Conservation (phyloP, 2,113 vertebrate species). For the Chaenocephalus aceratus region DNA sequence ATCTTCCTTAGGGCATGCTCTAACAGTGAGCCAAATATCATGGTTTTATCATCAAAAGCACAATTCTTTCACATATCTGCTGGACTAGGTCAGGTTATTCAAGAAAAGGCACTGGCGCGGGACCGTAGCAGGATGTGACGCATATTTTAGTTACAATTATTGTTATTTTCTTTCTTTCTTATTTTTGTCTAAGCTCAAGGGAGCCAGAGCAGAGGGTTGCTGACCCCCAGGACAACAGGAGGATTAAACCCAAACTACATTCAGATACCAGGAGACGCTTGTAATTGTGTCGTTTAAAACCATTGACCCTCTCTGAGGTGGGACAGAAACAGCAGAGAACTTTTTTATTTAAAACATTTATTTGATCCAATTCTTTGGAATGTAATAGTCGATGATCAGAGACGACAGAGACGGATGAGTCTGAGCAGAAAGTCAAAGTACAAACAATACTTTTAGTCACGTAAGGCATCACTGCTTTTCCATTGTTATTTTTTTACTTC, state of each 20-base stretch:
- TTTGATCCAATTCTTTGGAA: conserved; percentile 85
- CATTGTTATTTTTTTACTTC: conserved; percentile 35
- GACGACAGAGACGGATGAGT: conserved; percentile 74
- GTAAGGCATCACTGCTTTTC: conserved; percentile 75
- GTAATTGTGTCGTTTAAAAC: not conserved
- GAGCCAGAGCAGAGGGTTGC: too few species aligned
- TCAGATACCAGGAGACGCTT: not conserved
- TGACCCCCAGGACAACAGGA: not conserved
- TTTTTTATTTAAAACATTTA: conserved; percentile 82
- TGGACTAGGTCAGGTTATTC: too few species aligned
- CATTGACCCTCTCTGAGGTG: accelerated
- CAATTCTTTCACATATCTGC: too few species aligned
- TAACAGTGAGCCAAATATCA: too few species aligned
- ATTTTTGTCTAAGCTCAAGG: too few species aligned
- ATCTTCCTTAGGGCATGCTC: too few species aligned
- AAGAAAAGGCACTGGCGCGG: too few species aligned
- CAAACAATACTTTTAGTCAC: conserved; percentile 75
- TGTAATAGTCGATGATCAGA: conserved; percentile 81
- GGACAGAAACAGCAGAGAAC: conserved; percentile 14
- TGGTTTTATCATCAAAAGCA: too few species aligned
- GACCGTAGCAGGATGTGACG: too few species aligned
- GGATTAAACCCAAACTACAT: not conserved
- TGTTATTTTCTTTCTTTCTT: too few species aligned
- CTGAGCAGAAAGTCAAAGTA: conserved; percentile 70
- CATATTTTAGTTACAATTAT: too few species aligned